Evolutionary conservation across 2,113 vertebrate genomes (phyloP).

Genomic region (Todiramphus chloris): DNA sequence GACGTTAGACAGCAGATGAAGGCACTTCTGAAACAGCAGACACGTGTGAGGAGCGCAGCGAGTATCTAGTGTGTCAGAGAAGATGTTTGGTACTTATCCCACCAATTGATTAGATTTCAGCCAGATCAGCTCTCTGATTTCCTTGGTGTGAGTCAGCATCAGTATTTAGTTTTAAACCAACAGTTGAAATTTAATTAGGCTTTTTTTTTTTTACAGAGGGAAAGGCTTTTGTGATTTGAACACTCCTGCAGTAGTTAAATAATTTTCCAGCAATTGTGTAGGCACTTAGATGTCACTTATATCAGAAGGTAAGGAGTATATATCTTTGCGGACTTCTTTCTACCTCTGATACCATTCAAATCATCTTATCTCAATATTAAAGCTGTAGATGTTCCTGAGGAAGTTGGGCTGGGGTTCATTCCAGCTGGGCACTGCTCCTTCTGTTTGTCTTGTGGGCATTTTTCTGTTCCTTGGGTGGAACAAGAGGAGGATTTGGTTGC

Average conservation of each 20-base stretch:
- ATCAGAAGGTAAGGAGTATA: background rate
- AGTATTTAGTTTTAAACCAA: background rate
- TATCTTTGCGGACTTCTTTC: background rate
- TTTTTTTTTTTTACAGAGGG: background rate
- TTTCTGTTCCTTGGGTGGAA: background rate
- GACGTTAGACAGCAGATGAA: background rate
- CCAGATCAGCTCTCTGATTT: background rate
- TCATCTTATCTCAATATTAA: background rate
- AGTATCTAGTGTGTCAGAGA: background rate
- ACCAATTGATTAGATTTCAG: background rate
- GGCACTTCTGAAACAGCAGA: background rate
- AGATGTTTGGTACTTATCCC: background rate
- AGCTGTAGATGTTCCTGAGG: background rate
- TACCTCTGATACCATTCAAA: background rate
- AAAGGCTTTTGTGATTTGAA: background rate
- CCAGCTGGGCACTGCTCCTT: accelerated
- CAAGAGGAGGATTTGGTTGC: background rate
- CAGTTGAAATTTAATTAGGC: background rate
- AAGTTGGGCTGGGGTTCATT: background rate
- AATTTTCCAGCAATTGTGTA: background rate
- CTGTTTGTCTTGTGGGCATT: background rate
- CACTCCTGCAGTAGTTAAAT: background rate
- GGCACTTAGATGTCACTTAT: background rate
- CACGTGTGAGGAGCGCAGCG: background rate
- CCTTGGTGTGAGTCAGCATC: background rate